Evolutionary conservation across 2,113 vertebrate species (phyloP).

Genomic region (Chascanopsetta lugubris): DNA sequence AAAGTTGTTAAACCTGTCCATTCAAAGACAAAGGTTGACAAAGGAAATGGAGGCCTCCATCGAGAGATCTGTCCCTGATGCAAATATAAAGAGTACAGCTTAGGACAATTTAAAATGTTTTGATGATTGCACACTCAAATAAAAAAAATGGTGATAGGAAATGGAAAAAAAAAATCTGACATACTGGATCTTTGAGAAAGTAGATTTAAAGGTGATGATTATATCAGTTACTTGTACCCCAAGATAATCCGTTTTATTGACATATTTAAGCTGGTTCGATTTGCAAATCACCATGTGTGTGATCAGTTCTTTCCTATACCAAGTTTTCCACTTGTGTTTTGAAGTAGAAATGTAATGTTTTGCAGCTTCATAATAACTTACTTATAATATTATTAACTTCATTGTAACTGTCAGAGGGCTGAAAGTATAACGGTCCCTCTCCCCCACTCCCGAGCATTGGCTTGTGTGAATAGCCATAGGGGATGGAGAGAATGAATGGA

Average conservation of each 20-base stretch:
- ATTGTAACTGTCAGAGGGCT: slow-evolving; percentile 55
- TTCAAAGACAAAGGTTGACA: no score
- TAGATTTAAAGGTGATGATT: not conserved
- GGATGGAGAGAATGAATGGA: slow-evolving; percentile 47
- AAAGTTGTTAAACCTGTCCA: no score
- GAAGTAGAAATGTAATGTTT: slow-evolving; percentile 34
- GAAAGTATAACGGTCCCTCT: slow-evolving; percentile 53
- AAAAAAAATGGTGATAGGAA: no score
- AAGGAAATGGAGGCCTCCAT: no score
- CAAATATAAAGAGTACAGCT: no score
- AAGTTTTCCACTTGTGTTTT: slow-evolving; percentile 13
- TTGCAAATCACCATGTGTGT: no score
- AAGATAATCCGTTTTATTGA: not conserved
- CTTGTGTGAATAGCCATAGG: slow-evolving; percentile 56
- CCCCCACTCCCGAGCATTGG: slow-evolving; percentile 34
- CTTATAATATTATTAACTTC: slow-evolving; percentile 40
- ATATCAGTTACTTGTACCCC: not conserved
- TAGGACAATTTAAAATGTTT: no score
- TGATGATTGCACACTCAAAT: no score
- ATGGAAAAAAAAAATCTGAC: no score
- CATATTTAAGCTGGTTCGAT: no score
- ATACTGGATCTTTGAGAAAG: no score
- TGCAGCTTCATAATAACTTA: slow-evolving; percentile 41
- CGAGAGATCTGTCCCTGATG: no score
- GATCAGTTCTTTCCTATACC: not conserved